Conservation (phyloP, 2,797 vertebrate genomes). For the Pseudomugil tenellus region DNA sequence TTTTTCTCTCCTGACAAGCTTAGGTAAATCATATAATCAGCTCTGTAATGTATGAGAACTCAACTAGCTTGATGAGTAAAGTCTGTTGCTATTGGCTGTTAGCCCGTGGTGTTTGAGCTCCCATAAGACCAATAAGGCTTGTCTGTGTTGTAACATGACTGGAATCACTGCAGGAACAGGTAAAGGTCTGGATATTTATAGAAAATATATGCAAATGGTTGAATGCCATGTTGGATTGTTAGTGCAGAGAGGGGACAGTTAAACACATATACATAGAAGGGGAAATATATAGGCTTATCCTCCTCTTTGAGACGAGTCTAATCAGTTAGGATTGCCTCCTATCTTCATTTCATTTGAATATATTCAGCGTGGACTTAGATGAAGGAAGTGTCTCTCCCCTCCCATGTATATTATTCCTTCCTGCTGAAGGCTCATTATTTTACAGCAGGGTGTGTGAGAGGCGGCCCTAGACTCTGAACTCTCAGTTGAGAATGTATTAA, state of each 20-base stretch:
- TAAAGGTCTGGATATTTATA: conserved; percentile 86
- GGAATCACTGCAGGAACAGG: conserved; percentile 69
- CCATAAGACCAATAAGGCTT: conserved; percentile 85
- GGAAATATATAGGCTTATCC: conserved; percentile 71
- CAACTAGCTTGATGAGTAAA: conserved; percentile 82
- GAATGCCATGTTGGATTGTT: conserved; percentile 83
- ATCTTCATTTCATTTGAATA: conserved; percentile 90
- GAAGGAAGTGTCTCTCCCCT: conserved; percentile 77
- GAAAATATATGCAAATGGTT: conserved; percentile 86
- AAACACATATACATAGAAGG: conserved; percentile 78
- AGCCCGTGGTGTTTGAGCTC: conserved; percentile 80
- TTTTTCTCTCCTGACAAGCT: conserved; percentile 94
- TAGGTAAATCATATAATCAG: conserved; percentile 91
- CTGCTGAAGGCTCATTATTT: conserved; percentile 94
- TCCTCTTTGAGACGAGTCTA: conserved; percentile 84
- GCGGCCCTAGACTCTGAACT: conserved; percentile 88
- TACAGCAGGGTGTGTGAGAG: conserved; percentile 84
- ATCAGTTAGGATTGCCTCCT: conserved; percentile 82
- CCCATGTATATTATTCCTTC: conserved; percentile 88
- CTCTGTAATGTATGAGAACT: conserved; percentile 89
- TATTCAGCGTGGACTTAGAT: conserved; percentile 81
- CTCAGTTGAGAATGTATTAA: conserved; percentile 88
- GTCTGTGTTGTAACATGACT: conserved; percentile 72
- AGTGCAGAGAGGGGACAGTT: conserved; percentile 80
- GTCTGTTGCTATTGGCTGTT: conserved; percentile 82